These are phyloP conservation scores for Periophthalmus magnuspinnatus DNA, from an alignment of 2,797 vertebrate genomes.

Conservation along the genomic window DNA sequence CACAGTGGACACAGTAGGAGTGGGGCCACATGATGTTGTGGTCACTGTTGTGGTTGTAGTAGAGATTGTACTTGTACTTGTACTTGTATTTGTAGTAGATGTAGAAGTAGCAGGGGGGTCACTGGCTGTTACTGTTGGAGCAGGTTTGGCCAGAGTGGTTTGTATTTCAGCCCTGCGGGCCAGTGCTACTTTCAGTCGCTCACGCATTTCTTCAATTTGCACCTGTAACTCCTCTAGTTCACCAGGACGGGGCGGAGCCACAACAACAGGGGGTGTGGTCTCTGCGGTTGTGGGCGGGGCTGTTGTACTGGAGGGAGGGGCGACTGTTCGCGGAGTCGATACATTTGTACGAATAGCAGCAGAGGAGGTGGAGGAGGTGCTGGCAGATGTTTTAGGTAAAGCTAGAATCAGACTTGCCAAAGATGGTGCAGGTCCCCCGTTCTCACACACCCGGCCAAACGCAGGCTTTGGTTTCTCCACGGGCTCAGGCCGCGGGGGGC, in stretches of 20 bases:
- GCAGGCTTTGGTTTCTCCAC: background rate
- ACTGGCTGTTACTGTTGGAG: constrained; percentile 7
- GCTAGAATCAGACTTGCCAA: constrained; percentile 42
- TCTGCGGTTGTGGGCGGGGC: background rate
- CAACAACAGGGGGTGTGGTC: background rate
- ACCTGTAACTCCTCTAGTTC: constrained; percentile 82
- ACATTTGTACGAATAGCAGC: constrained; percentile 15
- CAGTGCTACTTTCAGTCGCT: constrained; percentile 78
- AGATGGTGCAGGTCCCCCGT: constrained; percentile 64
- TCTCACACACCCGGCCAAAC: constrained; percentile 58
- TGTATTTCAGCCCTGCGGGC: constrained; percentile 82
- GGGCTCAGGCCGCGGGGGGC: background rate
- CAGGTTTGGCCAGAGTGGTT: constrained; percentile 61
- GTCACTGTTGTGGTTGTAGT: constrained; percentile 2
- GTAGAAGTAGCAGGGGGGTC: background rate
- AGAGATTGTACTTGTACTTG: constrained; percentile 3
- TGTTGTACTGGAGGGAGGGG: background rate
- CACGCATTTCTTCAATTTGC: constrained; percentile 79
- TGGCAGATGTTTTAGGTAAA: constrained; percentile 15
- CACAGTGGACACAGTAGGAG: constrained; percentile 18
- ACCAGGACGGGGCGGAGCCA: constrained; percentile 28
- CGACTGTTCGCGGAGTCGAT: background rate
- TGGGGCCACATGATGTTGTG: background rate
- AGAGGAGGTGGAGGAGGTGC: constrained; percentile 22
- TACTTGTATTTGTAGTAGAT: background rate